Evolutionary conservation across 2,888 invertebrate genomes (phyloP).

Genomic region (Marronus borbonicus): DNA sequence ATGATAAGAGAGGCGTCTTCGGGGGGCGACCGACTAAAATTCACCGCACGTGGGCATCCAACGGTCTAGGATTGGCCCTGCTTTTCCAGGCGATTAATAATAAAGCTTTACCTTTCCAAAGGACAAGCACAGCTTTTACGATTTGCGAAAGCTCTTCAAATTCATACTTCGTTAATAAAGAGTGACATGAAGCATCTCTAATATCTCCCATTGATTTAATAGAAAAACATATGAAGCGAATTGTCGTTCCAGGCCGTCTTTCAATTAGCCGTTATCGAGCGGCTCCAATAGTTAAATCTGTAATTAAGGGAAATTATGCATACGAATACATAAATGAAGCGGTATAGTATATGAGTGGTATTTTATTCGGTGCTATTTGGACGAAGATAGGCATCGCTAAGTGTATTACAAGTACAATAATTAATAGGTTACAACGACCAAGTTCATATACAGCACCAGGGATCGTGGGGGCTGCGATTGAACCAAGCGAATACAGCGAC

Average conservation of each 20-base stretch:
- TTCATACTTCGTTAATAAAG: no score
- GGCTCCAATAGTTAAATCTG: conserved; percentile 44
- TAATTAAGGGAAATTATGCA: conserved; percentile 47
- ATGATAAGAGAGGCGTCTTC: no score
- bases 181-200: neutral
- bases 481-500: conserved; percentile 12
- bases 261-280: conserved; percentile 46
- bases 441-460: neutral
- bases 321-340: neutral
- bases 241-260: conserved; percentile 32
- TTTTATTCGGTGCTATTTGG: conserved; percentile 22
- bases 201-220: neutral
- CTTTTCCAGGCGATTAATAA: neutral
- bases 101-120: neutral
- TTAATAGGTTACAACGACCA: conserved; percentile 51
- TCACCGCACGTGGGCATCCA: no score
- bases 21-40: no score
- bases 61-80: no score
- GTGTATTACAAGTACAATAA: conserved; percentile 50
- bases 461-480: conserved; percentile 47
- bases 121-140: neutral
- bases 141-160: neutral
- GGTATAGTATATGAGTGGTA: neutral
- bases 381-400: conserved; percentile 29
- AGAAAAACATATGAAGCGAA: conserved; percentile 32